These are phyloP conservation scores for Drosophila lowei DNA, from an alignment of 1,140 invertebrate genomes.

Conservation along the genomic window DNA sequence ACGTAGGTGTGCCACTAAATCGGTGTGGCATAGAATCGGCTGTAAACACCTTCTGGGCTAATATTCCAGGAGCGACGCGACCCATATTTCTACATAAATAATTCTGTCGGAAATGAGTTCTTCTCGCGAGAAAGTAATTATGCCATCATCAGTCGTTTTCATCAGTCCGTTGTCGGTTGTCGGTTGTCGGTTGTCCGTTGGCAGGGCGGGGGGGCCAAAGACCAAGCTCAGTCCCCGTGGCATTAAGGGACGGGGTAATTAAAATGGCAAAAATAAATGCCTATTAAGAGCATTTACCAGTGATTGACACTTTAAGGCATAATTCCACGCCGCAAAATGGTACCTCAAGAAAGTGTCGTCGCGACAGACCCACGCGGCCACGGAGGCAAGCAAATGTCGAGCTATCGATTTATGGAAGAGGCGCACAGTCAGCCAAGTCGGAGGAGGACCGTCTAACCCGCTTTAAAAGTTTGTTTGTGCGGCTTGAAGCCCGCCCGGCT, in stretches of 20 bases:
- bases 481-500: slow-evolving; percentile 19
- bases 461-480: slow-evolving; percentile 34
- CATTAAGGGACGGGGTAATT: slow-evolving; percentile 42
- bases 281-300: slow-evolving; percentile 54
- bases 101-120: slow-evolving; percentile 40
- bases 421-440: background rate
- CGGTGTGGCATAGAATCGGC: slow-evolving; percentile 14
- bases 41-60: slow-evolving; percentile 10
- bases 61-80: slow-evolving; percentile 9
- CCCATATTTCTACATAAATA: slow-evolving; percentile 2
- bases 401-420: slow-evolving; percentile 43
- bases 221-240: background rate
- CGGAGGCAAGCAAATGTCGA: slow-evolving; percentile 42
- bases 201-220: background rate
- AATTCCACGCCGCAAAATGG: slow-evolving; percentile 54
- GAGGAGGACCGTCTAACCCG: slow-evolving; percentile 22
- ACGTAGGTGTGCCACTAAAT: slow-evolving; percentile 10
- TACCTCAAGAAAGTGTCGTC: slow-evolving; percentile 44
- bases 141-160: slow-evolving; percentile 40
- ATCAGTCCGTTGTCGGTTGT: slow-evolving; percentile 16
- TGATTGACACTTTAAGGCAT: slow-evolving; percentile 62
- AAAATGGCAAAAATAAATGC: slow-evolving; percentile 62
- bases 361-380: slow-evolving; percentile 15
- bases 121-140: slow-evolving; percentile 44
- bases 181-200: slow-evolving; percentile 27